Evolutionary conservation across 2,113 vertebrate genomes (phyloP), one percentile per base, ranked within the genome.

Genomic region (Gymnorhina tibicen): DNA sequence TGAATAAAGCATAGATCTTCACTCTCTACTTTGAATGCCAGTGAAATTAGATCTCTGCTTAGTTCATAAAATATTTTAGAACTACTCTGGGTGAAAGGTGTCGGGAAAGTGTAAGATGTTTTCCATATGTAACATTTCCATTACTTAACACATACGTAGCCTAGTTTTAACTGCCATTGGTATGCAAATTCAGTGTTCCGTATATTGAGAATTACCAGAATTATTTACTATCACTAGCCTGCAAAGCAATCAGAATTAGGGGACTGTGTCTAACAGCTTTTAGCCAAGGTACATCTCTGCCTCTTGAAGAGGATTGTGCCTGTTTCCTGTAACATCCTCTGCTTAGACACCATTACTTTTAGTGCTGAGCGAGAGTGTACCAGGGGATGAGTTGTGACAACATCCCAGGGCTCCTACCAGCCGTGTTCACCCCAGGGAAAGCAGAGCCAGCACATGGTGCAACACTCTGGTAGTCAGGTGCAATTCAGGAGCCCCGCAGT

Each of bases 31-130:
- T 63, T 49, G 39, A 89, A 94, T 47, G 37, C 42, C 60, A 66
- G 33, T 55, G 27, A 87, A 93, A 76, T 58, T 37, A 63, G 37
- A 49, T 69, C 33, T 84, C 47, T 78, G 6, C 33, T 56, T 74
- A 74, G 32, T 63, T 63, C 41, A 42, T 81, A 69, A 87, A 77
- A 62, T 77, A 85, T 50, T 95, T 75, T 69, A 62, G 62, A 87
- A 85, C 53, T 53, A 10, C 41, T 85, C 78, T 73, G 52, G 35
- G 58, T 84, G 67, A 82, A 89, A 88, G 39, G 60, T 64, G 60
- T 87, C 52, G 35, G 55, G 46, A 53, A 59, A 89, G 26, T 22
- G 20, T 74, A 77, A 94, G 78, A 49, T 59, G 16, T 35, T 94
- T 94, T 78, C 37, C 6, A 4, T 80, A 23, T 47, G 30, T 63